These are phyloP conservation scores for Lucinisca nassula DNA, from an alignment of 2,888 invertebrate species.

Conservation along the genomic window DNA sequence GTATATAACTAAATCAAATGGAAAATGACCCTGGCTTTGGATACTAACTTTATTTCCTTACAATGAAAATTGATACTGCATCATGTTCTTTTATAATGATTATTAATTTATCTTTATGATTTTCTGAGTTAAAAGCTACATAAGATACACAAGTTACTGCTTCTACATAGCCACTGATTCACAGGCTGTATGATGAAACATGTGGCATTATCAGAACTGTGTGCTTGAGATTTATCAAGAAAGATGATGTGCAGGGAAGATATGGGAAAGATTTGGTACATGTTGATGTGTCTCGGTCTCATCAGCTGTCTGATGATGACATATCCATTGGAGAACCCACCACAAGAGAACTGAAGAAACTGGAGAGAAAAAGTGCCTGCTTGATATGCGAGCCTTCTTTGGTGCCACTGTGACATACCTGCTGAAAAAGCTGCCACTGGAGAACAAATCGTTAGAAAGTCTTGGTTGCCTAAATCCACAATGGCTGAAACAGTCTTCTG, in stretches of 20 bases:
- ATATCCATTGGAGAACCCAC: constrained; percentile 30
- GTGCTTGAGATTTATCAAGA: constrained; percentile 28
- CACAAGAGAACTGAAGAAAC: constrained; percentile 22
- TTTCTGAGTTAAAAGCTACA: not conserved
- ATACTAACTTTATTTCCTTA: not conserved
- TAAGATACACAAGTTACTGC: not conserved
- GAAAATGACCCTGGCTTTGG: not conserved
- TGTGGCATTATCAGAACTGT: constrained; percentile 31
- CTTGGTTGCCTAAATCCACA: not conserved
- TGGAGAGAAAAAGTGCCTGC: not conserved
- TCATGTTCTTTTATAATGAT: not conserved
- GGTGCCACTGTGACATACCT: not conserved
- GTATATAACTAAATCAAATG: not conserved
- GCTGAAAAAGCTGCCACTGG: not conserved
- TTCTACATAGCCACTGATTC: not conserved
- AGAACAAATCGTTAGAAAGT: not conserved
- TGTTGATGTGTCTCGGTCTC: not conserved
- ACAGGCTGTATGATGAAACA: constrained; percentile 77
- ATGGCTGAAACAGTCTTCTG: not conserved
- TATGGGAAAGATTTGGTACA: constrained; percentile 13
- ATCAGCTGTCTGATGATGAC: constrained; percentile 37
- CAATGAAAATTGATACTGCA: not conserved
- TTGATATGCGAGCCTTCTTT: constrained; percentile 7
- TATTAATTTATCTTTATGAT: not conserved
- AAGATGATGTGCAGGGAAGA: constrained; percentile 19